Evolutionary conservation across 2,113 vertebrate species (phyloP), one percentile per base, ranked within the genome.

Genomic region (Siniperca chuatsi): DNA sequence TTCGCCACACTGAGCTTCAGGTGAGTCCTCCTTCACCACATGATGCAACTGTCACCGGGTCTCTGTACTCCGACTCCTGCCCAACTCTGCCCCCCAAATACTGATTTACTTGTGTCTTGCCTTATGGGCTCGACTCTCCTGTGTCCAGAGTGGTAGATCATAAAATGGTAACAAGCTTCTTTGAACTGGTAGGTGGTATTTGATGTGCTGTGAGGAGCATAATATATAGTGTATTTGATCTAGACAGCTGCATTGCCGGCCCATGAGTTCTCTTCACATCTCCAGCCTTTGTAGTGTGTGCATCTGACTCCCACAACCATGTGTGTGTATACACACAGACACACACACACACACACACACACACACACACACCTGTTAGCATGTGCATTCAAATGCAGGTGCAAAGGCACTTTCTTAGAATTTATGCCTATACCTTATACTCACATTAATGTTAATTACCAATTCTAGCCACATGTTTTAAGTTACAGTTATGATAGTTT

Each of bases 181-280:
- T 93, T 94, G 88, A 94, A 93, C 79, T 18, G 57, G 87, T 78
- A 75, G 90, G 86, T 82, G 90, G 83, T 87, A 61, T 94, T 90
- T 93, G 91, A 91, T 92, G 81, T 86, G 50, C 50, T 62, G 68
- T 23, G 85, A 84, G 81, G 54, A 83, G 86, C 62, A 54, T 64
- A 81, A 57, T 78, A 72, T 82, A 73, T 65, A 8, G 48, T 35
- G 58, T 67, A 74, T 89, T 89, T 90, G 87, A 92, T 93, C 87
- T 79, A 61, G 71, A 65, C 54, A 50, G 85, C 81, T 67, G 84
- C 81, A 67, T 54, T 25, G 68, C 79, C 9, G 18, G 81, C 83
- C 79, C 61, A 33, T 46, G 89, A 65, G 79, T 69, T 75, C 42
- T 10, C 78, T 21, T 90, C 84, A 86, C 89, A 87, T 89, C 84